These are phyloP conservation scores for Nipponacmea schrenckii DNA, from an alignment of 2,888 invertebrate genomes.

Conservation along the genomic window DNA sequence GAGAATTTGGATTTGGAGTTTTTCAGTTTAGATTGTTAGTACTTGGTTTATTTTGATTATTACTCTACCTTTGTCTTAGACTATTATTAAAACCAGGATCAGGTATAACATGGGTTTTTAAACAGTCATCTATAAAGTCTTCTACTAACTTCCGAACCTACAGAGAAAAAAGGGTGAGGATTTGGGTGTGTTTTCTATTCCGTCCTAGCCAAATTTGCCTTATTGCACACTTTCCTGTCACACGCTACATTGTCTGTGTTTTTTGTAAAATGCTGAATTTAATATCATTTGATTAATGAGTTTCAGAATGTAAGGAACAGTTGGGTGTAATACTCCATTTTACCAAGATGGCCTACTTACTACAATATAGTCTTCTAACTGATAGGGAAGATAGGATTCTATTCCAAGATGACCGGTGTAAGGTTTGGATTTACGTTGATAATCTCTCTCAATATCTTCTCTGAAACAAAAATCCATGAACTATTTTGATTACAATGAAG, in stretches of 20 bases:
- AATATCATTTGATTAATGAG: no score
- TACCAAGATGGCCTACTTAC: slow-evolving; percentile 29
- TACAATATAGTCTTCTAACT: slow-evolving; percentile 49
- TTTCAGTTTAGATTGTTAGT: no score
- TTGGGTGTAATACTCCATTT: no score
- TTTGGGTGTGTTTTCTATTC: no score
- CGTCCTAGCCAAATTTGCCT: no score
- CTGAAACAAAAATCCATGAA: slow-evolving; percentile 31
- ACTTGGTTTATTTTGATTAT: no score
- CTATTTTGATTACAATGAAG: no score
- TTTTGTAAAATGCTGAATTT: no score
- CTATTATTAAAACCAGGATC: slow-evolving; percentile 10
- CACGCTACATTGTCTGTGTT: no score
- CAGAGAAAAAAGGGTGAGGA: slow-evolving; percentile 11
- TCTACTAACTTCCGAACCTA: slow-evolving; percentile 50
- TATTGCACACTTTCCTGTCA: no score
- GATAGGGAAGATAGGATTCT: slow-evolving; percentile 54
- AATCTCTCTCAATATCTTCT: slow-evolving; percentile 45
- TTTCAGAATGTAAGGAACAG: no score
- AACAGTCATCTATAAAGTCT: slow-evolving; percentile 52
- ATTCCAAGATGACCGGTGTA: slow-evolving; percentile 58
- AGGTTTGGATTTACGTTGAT: slow-evolving; percentile 49
- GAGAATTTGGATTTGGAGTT: no score
- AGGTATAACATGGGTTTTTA: slow-evolving; percentile 44
- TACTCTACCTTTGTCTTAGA: background rate